Conservation (phyloP, 92 coral and sea anemone species). For the Epizoanthus illoricatus region DNA sequence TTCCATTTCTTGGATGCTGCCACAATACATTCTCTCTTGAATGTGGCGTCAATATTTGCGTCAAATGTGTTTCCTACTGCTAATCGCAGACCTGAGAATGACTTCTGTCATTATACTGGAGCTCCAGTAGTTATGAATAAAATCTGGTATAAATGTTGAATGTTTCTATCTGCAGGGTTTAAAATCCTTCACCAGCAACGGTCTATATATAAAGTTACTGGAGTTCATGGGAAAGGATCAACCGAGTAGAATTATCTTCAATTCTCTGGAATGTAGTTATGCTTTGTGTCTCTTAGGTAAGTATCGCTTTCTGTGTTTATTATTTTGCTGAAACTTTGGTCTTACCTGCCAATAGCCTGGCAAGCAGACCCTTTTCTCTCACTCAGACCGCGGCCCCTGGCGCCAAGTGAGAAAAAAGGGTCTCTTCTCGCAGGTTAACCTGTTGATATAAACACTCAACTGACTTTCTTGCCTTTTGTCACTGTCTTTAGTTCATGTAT, state of each 20-base stretch:
- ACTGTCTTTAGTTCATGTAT: no score
- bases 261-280: conserved; percentile 84
- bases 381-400: no score
- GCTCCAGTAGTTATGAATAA: no score
- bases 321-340: neutral
- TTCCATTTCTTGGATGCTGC: no score
- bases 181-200: conserved; percentile 61
- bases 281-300: conserved; percentile 84
- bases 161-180: conserved; percentile 56
- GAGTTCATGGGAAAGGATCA: conserved; percentile 73
- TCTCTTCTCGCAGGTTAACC: no score
- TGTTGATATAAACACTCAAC: no score
- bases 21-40: no score
- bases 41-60: neutral
- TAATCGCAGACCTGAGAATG: neutral
- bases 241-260: conserved; percentile 73
- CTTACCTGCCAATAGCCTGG: no score
- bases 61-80: neutral
- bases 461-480: no score
- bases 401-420: no score
- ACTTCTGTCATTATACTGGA: no score
- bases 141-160: neutral
- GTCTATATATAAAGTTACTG: conserved; percentile 64
- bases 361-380: no score
- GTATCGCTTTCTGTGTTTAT: neutral